Evolutionary conservation across 2,113 vertebrate genomes (phyloP), one percentile per base, ranked within the genome.

Genomic region (Cyanistes caeruleus): DNA sequence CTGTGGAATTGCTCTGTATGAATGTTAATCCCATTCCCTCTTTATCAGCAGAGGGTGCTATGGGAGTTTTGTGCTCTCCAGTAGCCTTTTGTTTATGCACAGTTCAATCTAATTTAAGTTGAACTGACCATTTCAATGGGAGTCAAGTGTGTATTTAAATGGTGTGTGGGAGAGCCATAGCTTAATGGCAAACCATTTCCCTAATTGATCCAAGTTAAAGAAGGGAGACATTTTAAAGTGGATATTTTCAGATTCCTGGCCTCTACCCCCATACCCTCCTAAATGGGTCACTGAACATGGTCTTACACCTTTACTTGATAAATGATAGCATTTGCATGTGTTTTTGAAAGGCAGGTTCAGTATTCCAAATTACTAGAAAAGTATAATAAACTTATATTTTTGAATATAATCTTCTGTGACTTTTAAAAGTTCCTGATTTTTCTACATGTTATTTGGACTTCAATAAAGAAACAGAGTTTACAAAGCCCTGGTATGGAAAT

Each of bases 41-140:
- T 91, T 96, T 97, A 97, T 96, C 97, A 97, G 95, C 28, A 97
- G 97, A 97, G 97, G 97, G 96, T 96, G 97, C 97, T 97, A 95
- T 96, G 94, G 95, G 87, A 95, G 90, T 96, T 97, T 95, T 94
- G 81, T 97, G 95, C 85, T 97, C 89, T 76, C 72, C 69, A 63
- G 89, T 56, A 84, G 89, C 63, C 93, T 92, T 95, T 96, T 96
- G 93, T 97, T 95, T 96, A 94, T 95, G 92, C 86, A 84, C 86
- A 80, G 87, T 93, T 97, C 96, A 97, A 95, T 95, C 94, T 96
- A 97, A 96, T 97, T 96, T 93, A 87, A 94, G 94, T 87, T 95
- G 89, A 95, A 92, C 81, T 94, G 94, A 96, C 95, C 96, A 88
- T 97, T 98, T 97, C 95, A 97, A 91, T 96, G 88, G 95, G 89